Conservation (phyloP, 2,888 invertebrate genomes). For the Eupithecia exiguata region DNA sequence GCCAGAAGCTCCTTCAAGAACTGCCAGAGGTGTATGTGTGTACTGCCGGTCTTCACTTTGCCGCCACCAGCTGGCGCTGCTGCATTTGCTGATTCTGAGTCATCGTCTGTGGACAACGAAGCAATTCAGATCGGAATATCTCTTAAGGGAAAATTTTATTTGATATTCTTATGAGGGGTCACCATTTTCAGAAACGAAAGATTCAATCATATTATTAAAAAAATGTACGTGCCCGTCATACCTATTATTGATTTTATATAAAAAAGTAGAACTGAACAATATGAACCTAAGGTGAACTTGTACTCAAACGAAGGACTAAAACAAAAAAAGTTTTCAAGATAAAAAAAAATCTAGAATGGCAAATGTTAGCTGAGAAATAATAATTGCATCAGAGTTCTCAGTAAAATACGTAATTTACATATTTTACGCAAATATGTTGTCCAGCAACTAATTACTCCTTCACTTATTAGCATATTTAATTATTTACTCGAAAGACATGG, state of each 20-base stretch:
- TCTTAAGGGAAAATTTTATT: not conserved
- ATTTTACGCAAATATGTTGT: conserved; percentile 26
- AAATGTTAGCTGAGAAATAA: not conserved
- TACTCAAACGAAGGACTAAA: too few relatives aligned
- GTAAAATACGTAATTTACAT: conserved; percentile 18
- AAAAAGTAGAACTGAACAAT: not conserved
- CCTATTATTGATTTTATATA: not conserved
- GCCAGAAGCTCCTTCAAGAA: conserved; percentile 97
- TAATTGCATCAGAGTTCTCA: conserved; percentile 14
- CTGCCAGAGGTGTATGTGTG: conserved; percentile 99
- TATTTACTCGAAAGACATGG: conserved; percentile 28
- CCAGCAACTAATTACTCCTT: conserved; percentile 31
- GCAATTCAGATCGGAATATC: not conserved
- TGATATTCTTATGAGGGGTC: not conserved
- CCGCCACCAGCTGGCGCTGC: conserved; percentile 62
- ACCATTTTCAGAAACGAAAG: not conserved
- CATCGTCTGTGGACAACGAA: conserved; percentile 78
- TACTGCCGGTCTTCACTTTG: conserved; percentile 85
- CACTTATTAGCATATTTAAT: conserved; percentile 34
- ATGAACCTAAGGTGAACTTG: not conserved
- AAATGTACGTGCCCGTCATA: not conserved
- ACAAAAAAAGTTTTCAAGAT: not conserved
- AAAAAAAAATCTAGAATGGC: too few relatives aligned
- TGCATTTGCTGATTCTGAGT: conserved; percentile 78
- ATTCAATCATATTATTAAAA: not conserved